Percentiles rank a stretch among this genome's conserved stretches.
Evolutionary conservation across 1,140 invertebrate species (phyloP).

Genomic region (Sarcophaga bullata): DNA sequence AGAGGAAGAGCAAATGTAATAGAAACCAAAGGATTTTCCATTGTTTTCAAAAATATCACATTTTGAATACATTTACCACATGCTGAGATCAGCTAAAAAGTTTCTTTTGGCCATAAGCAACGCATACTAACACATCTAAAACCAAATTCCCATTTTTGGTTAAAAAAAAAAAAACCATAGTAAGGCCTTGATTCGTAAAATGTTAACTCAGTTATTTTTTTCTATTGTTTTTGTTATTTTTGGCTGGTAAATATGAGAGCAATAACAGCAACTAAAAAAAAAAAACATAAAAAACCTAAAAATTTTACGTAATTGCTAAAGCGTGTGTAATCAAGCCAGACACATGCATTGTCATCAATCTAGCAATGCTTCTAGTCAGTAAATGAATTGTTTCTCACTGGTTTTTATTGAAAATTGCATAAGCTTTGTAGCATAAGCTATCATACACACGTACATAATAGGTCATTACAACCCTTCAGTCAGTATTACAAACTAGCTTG

Average conservation of each 20-base stretch:
- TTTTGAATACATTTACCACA: constrained; percentile 25
- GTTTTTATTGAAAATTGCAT: too few species aligned
- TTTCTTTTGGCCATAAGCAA: not conserved
- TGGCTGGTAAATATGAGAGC: not conserved
- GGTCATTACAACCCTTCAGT: too few species aligned
- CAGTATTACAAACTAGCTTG: too few species aligned
- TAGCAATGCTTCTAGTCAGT: not conserved
- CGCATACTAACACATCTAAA: too few species aligned
- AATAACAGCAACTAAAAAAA: not conserved
- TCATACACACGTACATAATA: too few species aligned
- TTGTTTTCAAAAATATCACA: constrained; percentile 16
- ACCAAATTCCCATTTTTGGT: too few species aligned
- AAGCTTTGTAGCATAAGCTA: too few species aligned
- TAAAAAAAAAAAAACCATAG: not conserved
- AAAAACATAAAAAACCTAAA: not conserved
- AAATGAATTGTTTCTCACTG: too few species aligned
- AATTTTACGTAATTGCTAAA: not conserved
- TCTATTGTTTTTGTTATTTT: not conserved
- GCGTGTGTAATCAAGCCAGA: constrained; percentile 1
- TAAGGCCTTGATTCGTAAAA: constrained; percentile 1
- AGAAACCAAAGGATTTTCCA: not conserved
- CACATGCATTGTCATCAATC: not conserved
- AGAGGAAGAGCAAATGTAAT: constrained; percentile 13
- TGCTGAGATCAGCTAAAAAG: constrained; percentile 28
- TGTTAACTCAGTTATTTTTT: not conserved